Evolutionary conservation across 2,888 invertebrate species (phyloP).

Genomic region (Epinotia ramella): DNA sequence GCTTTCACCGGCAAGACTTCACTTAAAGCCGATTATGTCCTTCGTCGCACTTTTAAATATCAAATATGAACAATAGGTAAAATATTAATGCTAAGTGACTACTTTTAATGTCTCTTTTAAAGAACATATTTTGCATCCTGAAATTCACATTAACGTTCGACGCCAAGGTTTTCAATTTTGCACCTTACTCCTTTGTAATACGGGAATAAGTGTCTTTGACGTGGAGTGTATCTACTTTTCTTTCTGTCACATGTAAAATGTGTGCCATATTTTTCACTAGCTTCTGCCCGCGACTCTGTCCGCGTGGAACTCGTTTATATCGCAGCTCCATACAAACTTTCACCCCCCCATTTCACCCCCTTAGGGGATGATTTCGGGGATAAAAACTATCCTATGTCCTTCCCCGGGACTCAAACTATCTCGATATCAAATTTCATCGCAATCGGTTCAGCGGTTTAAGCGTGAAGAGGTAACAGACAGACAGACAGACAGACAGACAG

Average conservation of each 20-base stretch:
- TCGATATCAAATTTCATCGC: too few relatives aligned
- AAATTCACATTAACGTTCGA: background rate
- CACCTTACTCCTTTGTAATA: background rate
- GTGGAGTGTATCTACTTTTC: background rate
- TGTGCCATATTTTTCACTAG: slow-evolving; percentile 12
- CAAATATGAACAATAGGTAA: slow-evolving; percentile 42
- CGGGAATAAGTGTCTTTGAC: background rate
- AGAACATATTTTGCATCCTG: background rate
- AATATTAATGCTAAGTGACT: slow-evolving; percentile 44
- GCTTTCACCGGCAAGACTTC: slow-evolving; percentile 75
- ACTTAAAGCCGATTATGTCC: slow-evolving; percentile 76
- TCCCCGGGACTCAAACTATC: too few relatives aligned
- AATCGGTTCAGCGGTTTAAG: too few relatives aligned
- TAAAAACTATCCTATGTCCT: too few relatives aligned
- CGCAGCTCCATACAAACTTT: too few relatives aligned
- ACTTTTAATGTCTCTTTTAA: slow-evolving; percentile 6
- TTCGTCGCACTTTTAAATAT: slow-evolving; percentile 58
- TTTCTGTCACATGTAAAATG: background rate
- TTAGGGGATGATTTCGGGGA: too few relatives aligned
- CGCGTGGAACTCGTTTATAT: too few relatives aligned
- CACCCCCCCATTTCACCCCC: too few relatives aligned
- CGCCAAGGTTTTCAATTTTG: background rate
- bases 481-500: too few relatives aligned
- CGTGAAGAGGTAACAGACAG: too few relatives aligned
- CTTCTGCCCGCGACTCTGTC: too few relatives aligned